Evolutionary conservation across 2,113 vertebrate species (phyloP).

Genomic region (Sciurus niger): DNA sequence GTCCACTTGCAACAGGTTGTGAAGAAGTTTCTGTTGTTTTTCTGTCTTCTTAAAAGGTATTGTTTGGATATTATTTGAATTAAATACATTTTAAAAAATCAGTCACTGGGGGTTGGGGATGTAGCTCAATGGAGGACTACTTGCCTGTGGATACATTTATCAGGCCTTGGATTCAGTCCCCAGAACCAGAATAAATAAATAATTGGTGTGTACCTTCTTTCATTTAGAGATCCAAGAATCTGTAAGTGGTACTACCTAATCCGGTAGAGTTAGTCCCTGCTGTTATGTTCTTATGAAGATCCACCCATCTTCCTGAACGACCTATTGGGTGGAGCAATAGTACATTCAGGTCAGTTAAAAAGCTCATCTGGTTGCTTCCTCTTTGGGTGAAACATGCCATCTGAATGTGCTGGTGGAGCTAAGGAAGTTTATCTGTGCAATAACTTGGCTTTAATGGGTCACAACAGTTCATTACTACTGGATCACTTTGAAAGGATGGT

Average conservation of each 20-base stretch:
- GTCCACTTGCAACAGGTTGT: conserved; percentile 40
- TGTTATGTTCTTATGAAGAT: neutral
- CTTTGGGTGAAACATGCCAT: neutral
- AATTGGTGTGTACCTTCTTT: neutral
- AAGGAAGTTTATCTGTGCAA: neutral
- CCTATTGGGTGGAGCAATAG: conserved; percentile 29
- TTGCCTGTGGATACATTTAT: no score
- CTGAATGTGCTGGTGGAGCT: neutral
- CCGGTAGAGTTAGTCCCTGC: neutral
- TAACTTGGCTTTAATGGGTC: neutral
- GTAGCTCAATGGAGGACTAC: neutral
- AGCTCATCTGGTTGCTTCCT: neutral
- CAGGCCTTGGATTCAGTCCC: no score
- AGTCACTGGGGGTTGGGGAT: neutral
- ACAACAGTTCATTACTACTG: neutral
- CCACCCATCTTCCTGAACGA: conserved; percentile 7
- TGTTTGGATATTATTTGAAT: conserved; percentile 39
- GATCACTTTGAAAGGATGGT: neutral
- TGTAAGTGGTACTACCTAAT: conserved; percentile 7
- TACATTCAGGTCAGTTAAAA: conserved; percentile 36
- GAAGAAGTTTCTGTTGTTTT: conserved; percentile 34
- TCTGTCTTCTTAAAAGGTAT: neutral
- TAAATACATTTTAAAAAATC: neutral
- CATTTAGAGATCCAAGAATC: conserved; percentile 44
- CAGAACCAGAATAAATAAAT: no score